These are phyloP conservation scores for Meloidogyne chitwoodi DNA, from an alignment of 1,140 invertebrate genomes.

Conservation along the genomic window DNA sequence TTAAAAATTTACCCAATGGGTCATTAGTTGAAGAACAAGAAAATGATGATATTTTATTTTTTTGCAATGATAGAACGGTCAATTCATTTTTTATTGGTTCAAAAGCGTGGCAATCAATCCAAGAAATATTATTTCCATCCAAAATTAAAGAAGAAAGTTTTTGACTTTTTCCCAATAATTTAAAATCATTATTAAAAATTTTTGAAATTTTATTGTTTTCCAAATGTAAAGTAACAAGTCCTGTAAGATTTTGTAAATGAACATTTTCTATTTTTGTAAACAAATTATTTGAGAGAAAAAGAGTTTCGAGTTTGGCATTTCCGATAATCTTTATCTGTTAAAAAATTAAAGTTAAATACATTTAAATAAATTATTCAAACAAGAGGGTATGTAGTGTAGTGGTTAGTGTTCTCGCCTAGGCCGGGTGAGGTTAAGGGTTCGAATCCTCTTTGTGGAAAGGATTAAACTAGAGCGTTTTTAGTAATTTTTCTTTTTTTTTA, in stretches of 20 bases:
- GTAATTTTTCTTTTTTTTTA: no score
- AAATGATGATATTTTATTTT: slow-evolving; percentile 35
- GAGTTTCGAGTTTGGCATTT: slow-evolving; percentile 40
- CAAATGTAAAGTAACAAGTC: slow-evolving; percentile 34
- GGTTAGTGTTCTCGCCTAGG: no score
- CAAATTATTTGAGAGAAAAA: slow-evolving; percentile 54
- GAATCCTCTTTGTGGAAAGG: no score
- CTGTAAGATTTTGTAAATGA: slow-evolving; percentile 31
- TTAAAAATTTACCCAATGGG: slow-evolving; percentile 13
- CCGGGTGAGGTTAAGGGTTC: no score
- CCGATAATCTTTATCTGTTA: slow-evolving; percentile 37
- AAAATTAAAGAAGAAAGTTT: slow-evolving; percentile 42
- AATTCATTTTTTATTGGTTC: slow-evolving; percentile 21
- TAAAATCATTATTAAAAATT: slow-evolving; percentile 28
- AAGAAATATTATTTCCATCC: slow-evolving; percentile 46
- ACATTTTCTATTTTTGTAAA: slow-evolving; percentile 43
- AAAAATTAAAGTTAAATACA: no score
- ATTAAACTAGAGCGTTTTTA: no score
- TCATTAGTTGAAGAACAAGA: slow-evolving; percentile 26
- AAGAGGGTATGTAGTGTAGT: no score
- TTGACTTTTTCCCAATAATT: slow-evolving; percentile 30
- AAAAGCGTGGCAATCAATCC: slow-evolving; percentile 37
- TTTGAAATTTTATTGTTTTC: slow-evolving; percentile 49
- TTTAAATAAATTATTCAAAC: no score
- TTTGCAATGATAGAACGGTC: slow-evolving; percentile 40